Evolutionary conservation across 2,113 vertebrate species (phyloP), one percentile per base, ranked within the genome.

Genomic region (Alouatta palliata): DNA sequence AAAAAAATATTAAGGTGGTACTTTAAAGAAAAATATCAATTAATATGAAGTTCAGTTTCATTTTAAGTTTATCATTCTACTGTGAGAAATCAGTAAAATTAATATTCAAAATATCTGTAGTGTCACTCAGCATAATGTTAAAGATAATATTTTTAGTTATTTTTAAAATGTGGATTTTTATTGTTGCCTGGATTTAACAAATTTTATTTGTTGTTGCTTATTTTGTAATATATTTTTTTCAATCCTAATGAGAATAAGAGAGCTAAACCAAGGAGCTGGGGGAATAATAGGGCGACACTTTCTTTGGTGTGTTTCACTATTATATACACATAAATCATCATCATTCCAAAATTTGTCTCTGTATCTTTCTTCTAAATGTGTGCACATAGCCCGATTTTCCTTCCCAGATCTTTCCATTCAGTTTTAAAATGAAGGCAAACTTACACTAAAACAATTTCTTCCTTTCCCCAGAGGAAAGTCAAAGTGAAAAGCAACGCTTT

Each of bases 81-180:
- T 93, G 4, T 90, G 13, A 92, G 40, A 97, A 97, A 88, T 85
- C 40, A 93, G 37, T 93, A 17, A 89, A 86, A 89, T 97, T 64
- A 37, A 77, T 32, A 30, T 54, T 11, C 68, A 37, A 71, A 73
- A 75, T 84, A 77, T 71, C 43, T 96, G n/a, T 80, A 30, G 64
- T 75, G 80, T 88, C 10, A 79, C 20, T 87, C 12, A 90, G 66
- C 10, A 75, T 68, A 84, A 71, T 45, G 90, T 94, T 91, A 79
- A 91, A 91, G 11, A 43, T 64, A 85, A 2, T 54, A 40, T 77
- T 82, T 35, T 37, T 87, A 75, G 35, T 68, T 16, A 23, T 90
- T 19, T 84, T 82, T 92, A 54, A 87, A 90, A 70, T 70, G 14
- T 66, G 2, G 11, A 43, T 64, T 91, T 94, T 37, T 95, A 30